Conservation (phyloP, 2,888 invertebrate species). For the Lottia gigantea region DNA sequence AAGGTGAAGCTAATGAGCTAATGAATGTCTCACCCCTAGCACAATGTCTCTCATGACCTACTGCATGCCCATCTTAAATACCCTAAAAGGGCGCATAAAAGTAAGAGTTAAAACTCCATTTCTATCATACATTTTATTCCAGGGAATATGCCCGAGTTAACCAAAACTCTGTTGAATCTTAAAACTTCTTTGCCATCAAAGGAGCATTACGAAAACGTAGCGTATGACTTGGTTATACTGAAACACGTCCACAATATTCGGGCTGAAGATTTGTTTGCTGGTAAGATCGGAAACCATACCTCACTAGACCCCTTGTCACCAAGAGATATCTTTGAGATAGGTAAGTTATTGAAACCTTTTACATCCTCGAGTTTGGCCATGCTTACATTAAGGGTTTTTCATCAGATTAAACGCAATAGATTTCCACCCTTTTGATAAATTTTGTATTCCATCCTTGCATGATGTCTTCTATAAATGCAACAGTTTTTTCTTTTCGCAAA, state of each 20-base stretch:
- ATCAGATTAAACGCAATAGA: too few relatives aligned
- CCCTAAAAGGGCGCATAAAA: not conserved
- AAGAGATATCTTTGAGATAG: not conserved
- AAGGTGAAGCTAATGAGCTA: too few relatives aligned
- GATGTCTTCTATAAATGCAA: too few relatives aligned
- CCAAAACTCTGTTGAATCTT: not conserved
- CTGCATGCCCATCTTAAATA: not conserved
- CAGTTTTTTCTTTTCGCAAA: too few relatives aligned
- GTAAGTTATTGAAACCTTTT: not conserved
- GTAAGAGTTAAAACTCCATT: not conserved
- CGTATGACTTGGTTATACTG: not conserved
- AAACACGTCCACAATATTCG: not conserved
- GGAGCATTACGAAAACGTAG: not conserved
- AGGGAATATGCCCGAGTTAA: not conserved
- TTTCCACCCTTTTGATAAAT: too few relatives aligned
- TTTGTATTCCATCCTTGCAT: too few relatives aligned
- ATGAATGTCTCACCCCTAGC: too few relatives aligned
- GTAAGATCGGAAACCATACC: not conserved
- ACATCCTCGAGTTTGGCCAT: too few relatives aligned
- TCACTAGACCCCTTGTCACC: not conserved
- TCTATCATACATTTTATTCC: not conserved
- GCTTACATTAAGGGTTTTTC: too few relatives aligned
- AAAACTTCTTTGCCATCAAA: not conserved
- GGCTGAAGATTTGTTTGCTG: not conserved
- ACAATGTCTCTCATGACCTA: not conserved